These are phyloP conservation scores for Seriola dumerili DNA, from an alignment of 2,113 vertebrate genomes.

Conservation along the genomic window DNA sequence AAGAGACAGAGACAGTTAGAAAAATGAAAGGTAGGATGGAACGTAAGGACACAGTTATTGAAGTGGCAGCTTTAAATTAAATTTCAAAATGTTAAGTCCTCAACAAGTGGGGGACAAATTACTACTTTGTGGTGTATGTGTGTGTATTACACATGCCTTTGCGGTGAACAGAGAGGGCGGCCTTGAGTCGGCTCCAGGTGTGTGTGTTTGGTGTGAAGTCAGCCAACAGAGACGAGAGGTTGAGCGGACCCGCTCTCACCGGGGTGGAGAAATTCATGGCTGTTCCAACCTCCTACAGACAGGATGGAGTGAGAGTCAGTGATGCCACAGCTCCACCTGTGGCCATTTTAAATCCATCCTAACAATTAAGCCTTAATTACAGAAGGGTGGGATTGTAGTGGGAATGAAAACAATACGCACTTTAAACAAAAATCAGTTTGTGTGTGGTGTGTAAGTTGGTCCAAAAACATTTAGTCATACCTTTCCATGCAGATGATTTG, in stretches of 20 bases:
- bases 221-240: slow-evolving; percentile 75
- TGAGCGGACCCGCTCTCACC: slow-evolving; percentile 40
- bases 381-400: neutral
- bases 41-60: neutral
- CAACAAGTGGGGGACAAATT: neutral
- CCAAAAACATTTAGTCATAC: too few relatives aligned
- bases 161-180: slow-evolving; percentile 83
- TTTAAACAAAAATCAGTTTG: too few relatives aligned
- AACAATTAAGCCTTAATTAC: neutral
- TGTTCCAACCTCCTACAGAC: slow-evolving; percentile 43
- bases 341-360: neutral
- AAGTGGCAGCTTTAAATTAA: too few relatives aligned
- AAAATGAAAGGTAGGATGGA: neutral
- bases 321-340: neutral
- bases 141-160: slow-evolving; percentile 70
- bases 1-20: too few relatives aligned
- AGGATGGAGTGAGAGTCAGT: neutral
- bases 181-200: slow-evolving; percentile 85
- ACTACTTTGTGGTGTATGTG: neutral
- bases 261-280: slow-evolving; percentile 70
- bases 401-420: too few relatives aligned
- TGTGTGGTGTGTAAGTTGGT: too few relatives aligned
- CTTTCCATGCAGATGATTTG: too few relatives aligned
- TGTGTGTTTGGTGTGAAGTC: slow-evolving; percentile 76
- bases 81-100: neutral